A percentile compares a stretch with the other conserved stretches of the same genome.
Conservation (phyloP, 2,113 vertebrate species). For the Ornithorhynchus anatinus region DNA sequence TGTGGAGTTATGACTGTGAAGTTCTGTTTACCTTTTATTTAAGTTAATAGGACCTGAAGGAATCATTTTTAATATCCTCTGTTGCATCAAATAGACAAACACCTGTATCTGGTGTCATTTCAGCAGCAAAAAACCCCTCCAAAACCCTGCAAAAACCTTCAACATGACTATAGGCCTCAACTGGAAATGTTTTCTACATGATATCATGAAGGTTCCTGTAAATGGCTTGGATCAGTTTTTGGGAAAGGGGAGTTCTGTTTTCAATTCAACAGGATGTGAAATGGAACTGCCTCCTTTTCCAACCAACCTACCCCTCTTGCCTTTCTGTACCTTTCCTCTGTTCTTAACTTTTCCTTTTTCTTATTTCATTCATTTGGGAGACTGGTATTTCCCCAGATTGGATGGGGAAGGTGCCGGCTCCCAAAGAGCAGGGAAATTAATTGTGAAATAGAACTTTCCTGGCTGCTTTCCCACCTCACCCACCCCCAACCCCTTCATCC, state of each 20-base stretch:
- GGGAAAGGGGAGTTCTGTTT: constrained; percentile 13
- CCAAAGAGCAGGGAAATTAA: neutral
- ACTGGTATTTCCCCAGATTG: neutral
- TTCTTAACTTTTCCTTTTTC: neutral
- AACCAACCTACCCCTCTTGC: too few species aligned
- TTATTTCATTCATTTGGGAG: neutral
- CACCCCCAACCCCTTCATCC: too few species aligned
- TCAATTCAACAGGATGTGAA: constrained; percentile 8
- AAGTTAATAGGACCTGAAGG: constrained; percentile 45
- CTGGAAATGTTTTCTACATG: constrained; percentile 40
- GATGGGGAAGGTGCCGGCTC: neutral
- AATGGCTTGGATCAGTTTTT: constrained; percentile 39
- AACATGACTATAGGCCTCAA: constrained; percentile 16
- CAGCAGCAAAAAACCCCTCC: constrained; percentile 25
- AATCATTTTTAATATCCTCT: constrained; percentile 56
- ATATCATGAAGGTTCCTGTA: constrained; percentile 51
- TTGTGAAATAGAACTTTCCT: too few species aligned
- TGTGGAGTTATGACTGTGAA: constrained; percentile 45
- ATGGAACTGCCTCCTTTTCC: too few species aligned
- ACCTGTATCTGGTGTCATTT: constrained; percentile 59
- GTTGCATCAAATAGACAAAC: constrained; percentile 59
- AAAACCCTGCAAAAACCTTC: neutral
- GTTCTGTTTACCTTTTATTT: constrained; percentile 23
- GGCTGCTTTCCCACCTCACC: too few species aligned
- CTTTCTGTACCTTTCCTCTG: too few species aligned